Conservation (phyloP, 1,140 invertebrate genomes). For the Leptinotarsa defecta region DNA sequence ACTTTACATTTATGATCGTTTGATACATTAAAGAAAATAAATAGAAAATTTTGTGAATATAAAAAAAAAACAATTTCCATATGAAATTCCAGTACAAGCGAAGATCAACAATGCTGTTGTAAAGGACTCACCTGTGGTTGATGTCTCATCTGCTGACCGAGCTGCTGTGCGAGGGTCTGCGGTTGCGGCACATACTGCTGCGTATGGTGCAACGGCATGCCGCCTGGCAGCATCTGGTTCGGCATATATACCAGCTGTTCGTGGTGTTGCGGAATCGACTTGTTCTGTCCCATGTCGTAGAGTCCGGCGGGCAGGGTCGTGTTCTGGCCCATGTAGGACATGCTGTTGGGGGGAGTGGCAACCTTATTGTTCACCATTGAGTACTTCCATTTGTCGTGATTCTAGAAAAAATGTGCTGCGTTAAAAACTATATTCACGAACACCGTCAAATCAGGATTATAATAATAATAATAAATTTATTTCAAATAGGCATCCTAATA, state of each 20-base stretch:
- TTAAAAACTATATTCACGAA: too few relatives aligned
- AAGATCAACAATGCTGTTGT: too few relatives aligned
- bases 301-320: conserved; percentile 59
- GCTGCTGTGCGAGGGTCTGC: conserved; percentile 64
- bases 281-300: conserved; percentile 63
- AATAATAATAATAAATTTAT: too few relatives aligned
- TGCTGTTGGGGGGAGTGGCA: conserved; percentile 64
- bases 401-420: conserved; percentile 59
- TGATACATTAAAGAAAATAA: too few relatives aligned
- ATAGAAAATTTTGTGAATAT: too few relatives aligned
- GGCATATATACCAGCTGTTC: conserved; percentile 68
- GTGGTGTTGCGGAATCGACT: conserved; percentile 63
- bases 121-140: conserved; percentile 39
- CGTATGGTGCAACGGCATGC: conserved; percentile 58
- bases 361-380: conserved; percentile 54
- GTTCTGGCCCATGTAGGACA: conserved; percentile 57
- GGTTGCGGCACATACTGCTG: conserved; percentile 55
- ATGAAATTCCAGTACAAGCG: too few relatives aligned
- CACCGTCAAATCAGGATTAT: too few relatives aligned
- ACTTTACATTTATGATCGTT: too few relatives aligned
- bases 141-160: conserved; percentile 56
- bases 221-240: conserved; percentile 66
- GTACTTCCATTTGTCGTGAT: conserved; percentile 74
- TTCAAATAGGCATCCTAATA: too few relatives aligned
- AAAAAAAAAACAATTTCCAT: too few relatives aligned